These are phyloP conservation scores for Nyctalus aviator DNA, from an alignment of 2,797 vertebrate species.

Conservation along the genomic window DNA sequence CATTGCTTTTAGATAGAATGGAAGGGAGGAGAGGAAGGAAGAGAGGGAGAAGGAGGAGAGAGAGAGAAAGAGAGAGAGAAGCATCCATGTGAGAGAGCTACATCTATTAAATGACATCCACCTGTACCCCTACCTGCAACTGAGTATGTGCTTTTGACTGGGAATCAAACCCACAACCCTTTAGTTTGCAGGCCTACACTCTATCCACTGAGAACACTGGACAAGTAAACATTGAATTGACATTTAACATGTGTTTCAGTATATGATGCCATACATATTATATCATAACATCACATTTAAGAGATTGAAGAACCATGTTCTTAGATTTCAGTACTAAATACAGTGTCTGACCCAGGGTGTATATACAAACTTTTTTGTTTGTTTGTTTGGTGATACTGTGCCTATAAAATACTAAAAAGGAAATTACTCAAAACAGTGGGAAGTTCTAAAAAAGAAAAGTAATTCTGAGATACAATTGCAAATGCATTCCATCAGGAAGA, in stretches of 20 bases:
- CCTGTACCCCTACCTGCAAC: no score
- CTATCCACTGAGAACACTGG: no score
- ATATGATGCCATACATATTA: neutral
- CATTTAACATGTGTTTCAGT: neutral
- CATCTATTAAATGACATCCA: no score
- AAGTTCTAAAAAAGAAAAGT: neutral
- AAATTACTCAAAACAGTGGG: constrained; percentile 23
- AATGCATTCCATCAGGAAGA: constrained; percentile 60
- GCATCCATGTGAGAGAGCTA: no score
- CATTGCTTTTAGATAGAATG: no score
- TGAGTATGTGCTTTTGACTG: no score
- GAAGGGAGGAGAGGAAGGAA: no score
- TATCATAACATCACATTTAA: constrained; percentile 8
- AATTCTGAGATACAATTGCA: constrained; percentile 51
- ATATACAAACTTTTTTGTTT: neutral
- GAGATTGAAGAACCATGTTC: neutral
- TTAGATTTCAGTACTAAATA: neutral
- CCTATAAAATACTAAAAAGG: constrained; percentile 1
- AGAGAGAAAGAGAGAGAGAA: no score
- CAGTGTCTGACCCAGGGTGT: neutral
- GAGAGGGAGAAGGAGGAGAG: no score
- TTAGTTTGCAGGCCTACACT: no score
- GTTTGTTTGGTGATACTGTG: neutral
- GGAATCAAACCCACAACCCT: no score
- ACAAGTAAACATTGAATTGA: neutral